A percentile compares a stretch with the other conserved stretches of the same genome.
These are phyloP conservation scores for Meleagris gallopavo DNA, from an alignment of 2,113 vertebrate genomes.

Conservation along the genomic window DNA sequence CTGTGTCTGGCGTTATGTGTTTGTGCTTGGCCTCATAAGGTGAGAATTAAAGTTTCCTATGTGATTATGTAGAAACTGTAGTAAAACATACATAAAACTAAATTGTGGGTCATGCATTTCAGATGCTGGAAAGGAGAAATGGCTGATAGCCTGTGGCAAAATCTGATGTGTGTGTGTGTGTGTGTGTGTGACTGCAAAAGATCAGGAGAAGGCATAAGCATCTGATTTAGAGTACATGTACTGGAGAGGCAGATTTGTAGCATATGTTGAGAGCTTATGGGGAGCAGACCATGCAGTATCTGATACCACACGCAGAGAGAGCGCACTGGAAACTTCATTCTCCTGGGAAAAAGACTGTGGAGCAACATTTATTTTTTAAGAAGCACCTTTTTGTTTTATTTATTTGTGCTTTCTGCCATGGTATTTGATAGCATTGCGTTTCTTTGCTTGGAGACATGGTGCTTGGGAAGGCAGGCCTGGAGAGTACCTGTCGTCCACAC, in stretches of 20 bases:
- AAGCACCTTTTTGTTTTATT: conserved; percentile 40
- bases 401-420: conserved; percentile 23
- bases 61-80: conserved; percentile 55
- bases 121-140: conserved; percentile 47
- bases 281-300: conserved; percentile 37
- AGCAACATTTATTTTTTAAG: conserved; percentile 53
- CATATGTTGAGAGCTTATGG: conserved; percentile 59
- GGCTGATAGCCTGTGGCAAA: conserved; percentile 57
- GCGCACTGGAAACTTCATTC: conserved; percentile 37
- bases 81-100: conserved; percentile 42
- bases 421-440: conserved; percentile 8
- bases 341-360: conserved; percentile 34
- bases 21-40: conserved; percentile 13
- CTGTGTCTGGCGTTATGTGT: not conserved
- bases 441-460: not conserved
- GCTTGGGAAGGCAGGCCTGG: not conserved
- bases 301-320: conserved; percentile 57
- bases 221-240: conserved; percentile 59
- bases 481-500: conserved; percentile 12
- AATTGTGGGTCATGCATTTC: not conserved
- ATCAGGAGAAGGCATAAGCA: conserved; percentile 55
- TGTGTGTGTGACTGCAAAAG: conserved; percentile 34
- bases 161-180: not conserved
- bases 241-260: conserved; percentile 31
- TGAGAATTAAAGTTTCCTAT: conserved; percentile 57